phyloP scores from a whole-genome alignment of 2,888 invertebrate species.

The Choristoneura rosaceana region DNA sequence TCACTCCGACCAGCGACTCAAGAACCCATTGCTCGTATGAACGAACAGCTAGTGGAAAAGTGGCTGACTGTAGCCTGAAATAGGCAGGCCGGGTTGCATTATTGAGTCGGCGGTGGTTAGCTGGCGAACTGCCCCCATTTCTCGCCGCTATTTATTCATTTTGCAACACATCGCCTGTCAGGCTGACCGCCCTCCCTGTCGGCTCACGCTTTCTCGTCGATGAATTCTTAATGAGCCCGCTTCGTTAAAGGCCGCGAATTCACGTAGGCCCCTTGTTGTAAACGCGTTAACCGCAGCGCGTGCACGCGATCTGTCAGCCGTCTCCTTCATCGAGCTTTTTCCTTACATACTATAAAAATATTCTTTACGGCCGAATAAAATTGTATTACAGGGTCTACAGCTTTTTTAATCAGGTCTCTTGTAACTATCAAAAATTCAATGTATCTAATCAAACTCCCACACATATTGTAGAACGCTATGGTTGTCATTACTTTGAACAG shows the following conservation, averaged over 20 bases:
- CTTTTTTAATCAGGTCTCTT: constrained; percentile 1
- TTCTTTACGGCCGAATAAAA: constrained; percentile 9
- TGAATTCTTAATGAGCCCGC: constrained; percentile 78
- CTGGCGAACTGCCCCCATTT: constrained; percentile 82
- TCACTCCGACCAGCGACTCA: constrained; percentile 53
- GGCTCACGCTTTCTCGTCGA: constrained; percentile 73
- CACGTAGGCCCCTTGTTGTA: constrained; percentile 67
- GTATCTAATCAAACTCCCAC: constrained; percentile 5
- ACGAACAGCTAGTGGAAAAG: constrained; percentile 37
- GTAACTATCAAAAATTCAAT: neutral
- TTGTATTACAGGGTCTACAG: neutral
- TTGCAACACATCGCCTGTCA: constrained; percentile 82
- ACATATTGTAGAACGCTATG: neutral
- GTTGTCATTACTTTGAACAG: constrained; percentile 4
- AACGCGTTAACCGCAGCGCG: constrained; percentile 73
- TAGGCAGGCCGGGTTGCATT: constrained; percentile 64
- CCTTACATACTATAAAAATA: constrained; percentile 21
- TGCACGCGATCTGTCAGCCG: constrained; percentile 58
- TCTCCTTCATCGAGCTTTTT: constrained; percentile 23
- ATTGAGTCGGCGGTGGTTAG: constrained; percentile 75
- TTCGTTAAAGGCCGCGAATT: constrained; percentile 82
- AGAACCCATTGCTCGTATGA: constrained; percentile 51
- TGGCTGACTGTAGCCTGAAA: constrained; percentile 52
- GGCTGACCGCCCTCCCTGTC: constrained; percentile 75
- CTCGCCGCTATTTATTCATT: constrained; percentile 84